These are phyloP conservation scores for Cinclus cinclus DNA, from an alignment of 2,113 vertebrate genomes.

Conservation along the genomic window DNA sequence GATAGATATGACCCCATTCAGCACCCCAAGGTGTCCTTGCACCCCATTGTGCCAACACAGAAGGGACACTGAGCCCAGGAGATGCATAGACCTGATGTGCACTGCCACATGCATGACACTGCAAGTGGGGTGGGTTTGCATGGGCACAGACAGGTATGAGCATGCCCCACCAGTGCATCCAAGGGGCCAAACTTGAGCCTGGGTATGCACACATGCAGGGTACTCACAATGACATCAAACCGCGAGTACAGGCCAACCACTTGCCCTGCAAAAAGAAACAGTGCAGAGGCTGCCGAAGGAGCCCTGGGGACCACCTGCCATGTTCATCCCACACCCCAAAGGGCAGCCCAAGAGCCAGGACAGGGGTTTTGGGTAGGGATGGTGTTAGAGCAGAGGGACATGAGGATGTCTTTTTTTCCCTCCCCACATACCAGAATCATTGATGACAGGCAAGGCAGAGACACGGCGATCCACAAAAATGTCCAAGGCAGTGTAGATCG, in stretches of 20 bases:
- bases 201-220: background rate
- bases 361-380: background rate
- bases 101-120: accelerated
- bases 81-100: background rate
- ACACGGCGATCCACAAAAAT: conserved; percentile 92
- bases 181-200: background rate
- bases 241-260: conserved; percentile 94
- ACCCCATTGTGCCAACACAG: no score
- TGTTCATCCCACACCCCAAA: background rate
- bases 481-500: conserved; percentile 83
- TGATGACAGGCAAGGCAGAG: conserved; percentile 90
- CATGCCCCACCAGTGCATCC: background rate
- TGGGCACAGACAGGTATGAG: accelerated
- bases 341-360: background rate
- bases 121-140: background rate
- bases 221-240: conserved; percentile 96
- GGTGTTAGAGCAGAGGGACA: background rate
- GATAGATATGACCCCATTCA: background rate
- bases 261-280: conserved; percentile 74
- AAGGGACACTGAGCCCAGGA: background rate
- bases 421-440: conserved; percentile 76
- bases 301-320: background rate
- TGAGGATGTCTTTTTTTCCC: accelerated
- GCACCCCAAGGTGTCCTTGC: accelerated
- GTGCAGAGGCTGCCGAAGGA: background rate